Base-by-base conservation (phyloP, 2,113 vertebrate species). In the Penelope pileata region DNA sequence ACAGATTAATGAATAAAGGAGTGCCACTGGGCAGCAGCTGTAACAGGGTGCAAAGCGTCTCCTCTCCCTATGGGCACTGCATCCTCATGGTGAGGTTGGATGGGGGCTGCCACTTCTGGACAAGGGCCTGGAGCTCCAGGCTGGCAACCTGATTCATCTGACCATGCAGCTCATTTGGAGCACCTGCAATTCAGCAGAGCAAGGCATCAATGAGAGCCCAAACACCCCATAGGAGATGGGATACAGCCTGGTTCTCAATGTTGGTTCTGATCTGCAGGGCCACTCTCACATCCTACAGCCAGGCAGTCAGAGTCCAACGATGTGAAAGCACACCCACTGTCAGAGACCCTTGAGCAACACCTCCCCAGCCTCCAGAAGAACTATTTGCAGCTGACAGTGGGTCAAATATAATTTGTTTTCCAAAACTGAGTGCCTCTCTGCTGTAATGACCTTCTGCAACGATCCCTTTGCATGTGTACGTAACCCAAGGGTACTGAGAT, bases 41-140 rank as follows among this genome's bases (percentile, higher is more conserved):
- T 40, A 21, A 64, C 12, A n/a, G 64, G 64, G 22, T 24, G n/a
- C 45, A 38, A 40, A 32, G 59, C 24, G 59, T 32, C 32, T 56
- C 34, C 60, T 30, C 34, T 29, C 60, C 18, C 48, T 48, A 16
- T n/a, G 32, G 64, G 86, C 76, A 30, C 36, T 19, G 14, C 18
- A 48, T 14, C 89, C 97, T 86, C 67, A 69, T 89, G 15, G 97
- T 97, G 53, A 97, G 92, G 86, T 97, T 93, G 6, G 96, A 95
- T 72, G 95, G 95, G 84, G 97, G 96, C 45, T 92, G 78, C 82
- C 88, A 92, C 27, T 81, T 72, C 59, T 45, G 67, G 51, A 93
- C 91, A 51, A 84, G 90, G 82, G n/a, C 85, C 29, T 78, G 66
- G 76, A 80, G 74, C 48, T 93, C 75, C 24, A 27, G 51, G 59